phyloP scores from a whole-genome alignment of 1,140 invertebrate species.

The Sminthurides bifidus region DNA sequence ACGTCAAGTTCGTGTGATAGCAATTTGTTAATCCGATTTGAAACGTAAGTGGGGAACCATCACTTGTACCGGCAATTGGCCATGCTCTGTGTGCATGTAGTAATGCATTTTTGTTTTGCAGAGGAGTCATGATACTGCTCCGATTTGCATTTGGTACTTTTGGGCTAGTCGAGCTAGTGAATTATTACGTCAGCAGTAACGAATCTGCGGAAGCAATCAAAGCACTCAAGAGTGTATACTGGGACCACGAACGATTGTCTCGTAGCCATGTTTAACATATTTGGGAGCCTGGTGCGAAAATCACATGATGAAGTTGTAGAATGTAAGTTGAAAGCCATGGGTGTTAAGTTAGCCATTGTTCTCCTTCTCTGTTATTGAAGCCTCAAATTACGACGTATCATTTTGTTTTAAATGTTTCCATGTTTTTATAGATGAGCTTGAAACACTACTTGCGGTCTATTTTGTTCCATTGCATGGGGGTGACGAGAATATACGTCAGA shows the following conservation, averaged over 20 bases:
- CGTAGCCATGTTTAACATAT: slow-evolving; percentile 19
- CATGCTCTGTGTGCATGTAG: not conserved
- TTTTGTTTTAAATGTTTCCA: not conserved
- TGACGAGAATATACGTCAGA: slow-evolving; percentile 12
- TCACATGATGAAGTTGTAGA: slow-evolving; percentile 17
- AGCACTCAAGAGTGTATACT: slow-evolving; percentile 19
- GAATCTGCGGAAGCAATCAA: slow-evolving; percentile 17
- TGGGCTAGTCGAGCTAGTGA: slow-evolving; percentile 7
- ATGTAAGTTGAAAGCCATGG: slow-evolving; percentile 8
- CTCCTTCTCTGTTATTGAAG: too few relatives aligned
- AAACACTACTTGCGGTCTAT: slow-evolving; percentile 20
- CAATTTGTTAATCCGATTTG: slow-evolving; percentile 20
- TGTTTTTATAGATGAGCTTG: slow-evolving; percentile 16
- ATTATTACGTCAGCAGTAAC: slow-evolving; percentile 15
- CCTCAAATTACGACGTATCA: not conserved
- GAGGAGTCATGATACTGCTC: slow-evolving; percentile 12
- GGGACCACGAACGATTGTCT: slow-evolving; percentile 21
- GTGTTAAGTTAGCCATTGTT: too few relatives aligned
- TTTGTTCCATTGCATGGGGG: slow-evolving; percentile 16
- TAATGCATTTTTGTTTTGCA: not conserved
- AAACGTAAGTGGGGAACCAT: slow-evolving; percentile 5
- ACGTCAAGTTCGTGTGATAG: slow-evolving; percentile 8
- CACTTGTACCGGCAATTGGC: not conserved
- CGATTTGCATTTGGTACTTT: slow-evolving; percentile 17
- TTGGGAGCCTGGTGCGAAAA: slow-evolving; percentile 7